Base-by-base conservation (phyloP, 2,797 vertebrate species). In the Anisognathus igniventris region DNA sequence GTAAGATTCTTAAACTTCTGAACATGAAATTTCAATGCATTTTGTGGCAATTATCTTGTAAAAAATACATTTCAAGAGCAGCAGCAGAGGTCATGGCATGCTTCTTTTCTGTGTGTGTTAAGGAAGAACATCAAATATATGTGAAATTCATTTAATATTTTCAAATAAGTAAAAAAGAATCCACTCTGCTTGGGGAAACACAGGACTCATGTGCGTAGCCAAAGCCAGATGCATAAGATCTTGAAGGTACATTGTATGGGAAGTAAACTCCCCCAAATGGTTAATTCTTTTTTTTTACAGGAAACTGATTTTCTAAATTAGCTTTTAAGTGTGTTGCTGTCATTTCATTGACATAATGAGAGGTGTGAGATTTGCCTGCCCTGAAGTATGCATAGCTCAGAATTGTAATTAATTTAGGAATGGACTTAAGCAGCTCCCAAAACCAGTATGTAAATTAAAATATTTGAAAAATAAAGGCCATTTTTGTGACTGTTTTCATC, bases 371-470 rank as follows among this genome's bases (percentile, higher is more conserved):
- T 95, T 79, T 88, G 62, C 66, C 85, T 93, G 51, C 35, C 24
- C 66, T 57, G 58, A 92, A 86, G 51, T 73, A 56, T 47, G 74
- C 77, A 33, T 45, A 79, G 64, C 71, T 73, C 58, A 33, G 64
- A 81, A 71, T 42, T 67, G 22, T 45, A 73, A 60, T 91, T 90
- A 40, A 84, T 96, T 88, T 86, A 76, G 74, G 35, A 79, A 54
- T 70, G 80, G 66, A 81, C 76, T 82, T 81, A 88, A 80, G 71
- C 50, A 71, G 79, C 48, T 84, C 64, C 37, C 66, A 25, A 57
- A 75, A 56, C 60, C 50, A 39, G 31, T 54, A 75, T 60, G 45
- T 76, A 86, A 91, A 92, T 92, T 90, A 81, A 92, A 92, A 85
- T 28, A 71, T 80, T 83, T 62, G 76, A 86, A 72, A 92, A 90